Conservation (phyloP, 2,888 invertebrate genomes). For the Gari tellinella region DNA sequence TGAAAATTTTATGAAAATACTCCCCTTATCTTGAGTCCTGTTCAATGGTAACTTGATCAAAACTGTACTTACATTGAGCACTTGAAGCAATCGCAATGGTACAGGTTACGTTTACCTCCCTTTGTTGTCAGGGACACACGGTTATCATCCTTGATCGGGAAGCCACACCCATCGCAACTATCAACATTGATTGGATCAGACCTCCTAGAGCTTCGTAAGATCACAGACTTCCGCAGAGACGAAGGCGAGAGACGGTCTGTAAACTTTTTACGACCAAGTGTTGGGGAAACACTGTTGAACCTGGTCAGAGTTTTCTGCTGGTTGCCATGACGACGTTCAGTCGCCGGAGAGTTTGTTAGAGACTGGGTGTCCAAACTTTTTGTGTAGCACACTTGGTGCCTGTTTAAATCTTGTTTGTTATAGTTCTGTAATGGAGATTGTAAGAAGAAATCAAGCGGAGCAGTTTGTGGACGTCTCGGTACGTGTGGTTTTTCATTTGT, state of each 20-base stretch:
- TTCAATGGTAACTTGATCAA: no score
- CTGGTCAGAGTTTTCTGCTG: conserved; percentile 25
- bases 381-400: no score
- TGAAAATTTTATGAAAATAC: no score
- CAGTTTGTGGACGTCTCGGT: no score
- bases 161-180: conserved; percentile 70
- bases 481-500: no score
- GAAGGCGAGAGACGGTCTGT: conserved; percentile 45
- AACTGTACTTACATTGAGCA: conserved; percentile 67
- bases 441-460: no score
- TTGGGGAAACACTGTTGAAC: conserved; percentile 54
- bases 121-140: conserved; percentile 62
- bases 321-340: conserved; percentile 20
- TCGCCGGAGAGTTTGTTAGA: conserved; percentile 38
- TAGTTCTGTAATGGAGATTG: no score
- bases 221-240: conserved; percentile 52
- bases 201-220: conserved; percentile 36
- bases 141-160: conserved; percentile 67
- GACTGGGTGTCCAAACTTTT: conserved; percentile 38
- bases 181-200: conserved; percentile 49
- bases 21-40: no score
- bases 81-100: conserved; percentile 73
- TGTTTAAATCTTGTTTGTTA: no score
- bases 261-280: conserved; percentile 36
- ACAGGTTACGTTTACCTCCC: conserved; percentile 58